Conservation (phyloP, 2,113 vertebrate species). For the Oxyruncus cristatus region DNA sequence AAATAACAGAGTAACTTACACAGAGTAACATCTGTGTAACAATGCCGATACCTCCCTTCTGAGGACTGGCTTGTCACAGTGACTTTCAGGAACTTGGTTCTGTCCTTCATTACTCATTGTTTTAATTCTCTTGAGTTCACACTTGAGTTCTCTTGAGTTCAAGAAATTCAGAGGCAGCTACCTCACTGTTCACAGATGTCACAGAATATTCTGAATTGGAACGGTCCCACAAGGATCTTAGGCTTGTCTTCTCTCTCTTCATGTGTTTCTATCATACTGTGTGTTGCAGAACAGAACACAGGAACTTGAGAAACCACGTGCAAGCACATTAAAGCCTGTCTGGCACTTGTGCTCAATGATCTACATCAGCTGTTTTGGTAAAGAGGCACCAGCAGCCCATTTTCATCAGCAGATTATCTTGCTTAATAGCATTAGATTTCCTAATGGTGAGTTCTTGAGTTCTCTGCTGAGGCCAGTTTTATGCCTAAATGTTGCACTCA, state of each 20-base stretch:
- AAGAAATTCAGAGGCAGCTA: neutral
- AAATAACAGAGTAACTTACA: too few relatives aligned
- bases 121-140: neutral
- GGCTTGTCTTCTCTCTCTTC: neutral
- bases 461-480: neutral
- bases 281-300: neutral
- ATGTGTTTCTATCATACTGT: rapidly evolving
- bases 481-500: neutral
- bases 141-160: neutral
- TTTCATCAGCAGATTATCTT: neutral
- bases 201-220: neutral
- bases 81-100: neutral
- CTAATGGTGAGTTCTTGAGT: neutral
- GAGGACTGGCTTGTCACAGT: neutral
- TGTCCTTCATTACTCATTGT: neutral
- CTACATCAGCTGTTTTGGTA: neutral
- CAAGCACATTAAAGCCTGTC: neutral
- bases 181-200: neutral
- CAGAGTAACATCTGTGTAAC: neutral
- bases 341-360: neutral
- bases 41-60: neutral
- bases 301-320: neutral
- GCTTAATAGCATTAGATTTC: neutral
- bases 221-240: neutral
- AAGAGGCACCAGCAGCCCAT: neutral